phyloP scores from a whole-genome alignment of 2,113 vertebrate genomes.

The Pelvicachromis taeniatus region DNA sequence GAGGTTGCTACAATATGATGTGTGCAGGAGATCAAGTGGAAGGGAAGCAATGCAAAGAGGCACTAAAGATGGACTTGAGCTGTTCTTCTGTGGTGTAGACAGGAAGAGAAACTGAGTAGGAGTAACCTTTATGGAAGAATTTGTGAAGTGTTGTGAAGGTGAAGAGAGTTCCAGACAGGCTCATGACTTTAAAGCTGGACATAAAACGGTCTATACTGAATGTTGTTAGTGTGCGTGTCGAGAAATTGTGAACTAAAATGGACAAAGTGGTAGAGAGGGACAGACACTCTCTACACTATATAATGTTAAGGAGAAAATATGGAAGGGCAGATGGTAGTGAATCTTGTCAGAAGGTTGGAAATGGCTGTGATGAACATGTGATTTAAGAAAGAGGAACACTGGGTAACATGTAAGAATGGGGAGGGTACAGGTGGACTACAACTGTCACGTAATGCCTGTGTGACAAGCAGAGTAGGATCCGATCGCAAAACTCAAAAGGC shows the following conservation, averaged over 20 bases:
- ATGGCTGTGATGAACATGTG: neutral
- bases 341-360: accelerated
- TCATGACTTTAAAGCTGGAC: accelerated
- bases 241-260: neutral
- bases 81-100: neutral
- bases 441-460: accelerated
- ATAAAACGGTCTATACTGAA: neutral
- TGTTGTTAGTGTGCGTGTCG: accelerated
- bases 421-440: neutral
- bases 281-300: no score
- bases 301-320: neutral
- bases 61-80: neutral
- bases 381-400: neutral
- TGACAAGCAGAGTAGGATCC: neutral
- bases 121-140: neutral
- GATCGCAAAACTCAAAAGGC: no score
- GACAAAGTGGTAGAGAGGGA: neutral
- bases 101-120: neutral
- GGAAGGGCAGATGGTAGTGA: neutral
- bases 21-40: accelerated
- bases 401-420: accelerated
- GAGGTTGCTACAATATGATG: no score
- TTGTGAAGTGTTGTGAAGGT: neutral
- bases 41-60: neutral
- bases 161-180: neutral